phyloP scores from a whole-genome alignment of 2,888 invertebrate species.

The Eupithecia abbreviata region DNA sequence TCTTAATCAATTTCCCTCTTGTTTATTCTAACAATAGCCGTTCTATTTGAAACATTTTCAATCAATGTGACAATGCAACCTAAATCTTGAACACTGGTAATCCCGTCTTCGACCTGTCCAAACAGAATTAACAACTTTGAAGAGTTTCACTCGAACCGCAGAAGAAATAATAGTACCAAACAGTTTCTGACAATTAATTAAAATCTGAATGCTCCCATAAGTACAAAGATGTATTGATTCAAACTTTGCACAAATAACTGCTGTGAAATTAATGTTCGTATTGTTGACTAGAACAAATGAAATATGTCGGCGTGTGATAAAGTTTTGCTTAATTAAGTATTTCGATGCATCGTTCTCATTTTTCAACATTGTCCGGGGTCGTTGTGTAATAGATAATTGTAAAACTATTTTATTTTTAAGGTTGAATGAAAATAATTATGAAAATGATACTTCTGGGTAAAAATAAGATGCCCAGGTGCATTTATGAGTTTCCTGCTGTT shows the following conservation, averaged over 20 bases:
- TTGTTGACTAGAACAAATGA: conserved; percentile 46
- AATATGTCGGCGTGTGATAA: conserved; percentile 48
- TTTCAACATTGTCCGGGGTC: too few species aligned
- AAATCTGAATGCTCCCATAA: conserved; percentile 65
- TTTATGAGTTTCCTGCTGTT: background rate
- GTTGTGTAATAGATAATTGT: too few species aligned
- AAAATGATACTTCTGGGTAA: background rate
- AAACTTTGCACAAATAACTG: conserved; percentile 47
- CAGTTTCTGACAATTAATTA: conserved; percentile 75
- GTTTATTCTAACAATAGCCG: conserved; percentile 15
- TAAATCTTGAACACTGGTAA: conserved; percentile 30
- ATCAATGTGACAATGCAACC: conserved; percentile 33
- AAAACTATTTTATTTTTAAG: too few species aligned
- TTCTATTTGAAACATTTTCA: conserved; percentile 30
- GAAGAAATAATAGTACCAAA: conserved; percentile 18
- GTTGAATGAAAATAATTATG: too few species aligned
- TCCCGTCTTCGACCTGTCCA: conserved; percentile 58
- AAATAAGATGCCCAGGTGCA: background rate
- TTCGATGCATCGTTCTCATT: background rate
- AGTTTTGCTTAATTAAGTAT: conserved; percentile 54
- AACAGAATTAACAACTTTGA: conserved; percentile 74
- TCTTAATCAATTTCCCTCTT: conserved; percentile 14
- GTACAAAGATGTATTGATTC: conserved; percentile 66
- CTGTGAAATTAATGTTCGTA: conserved; percentile 41
- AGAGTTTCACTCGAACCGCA: conserved; percentile 61